phyloP scores from a whole-genome alignment of 2,888 invertebrate genomes.

The Chymomyza amoena region DNA sequence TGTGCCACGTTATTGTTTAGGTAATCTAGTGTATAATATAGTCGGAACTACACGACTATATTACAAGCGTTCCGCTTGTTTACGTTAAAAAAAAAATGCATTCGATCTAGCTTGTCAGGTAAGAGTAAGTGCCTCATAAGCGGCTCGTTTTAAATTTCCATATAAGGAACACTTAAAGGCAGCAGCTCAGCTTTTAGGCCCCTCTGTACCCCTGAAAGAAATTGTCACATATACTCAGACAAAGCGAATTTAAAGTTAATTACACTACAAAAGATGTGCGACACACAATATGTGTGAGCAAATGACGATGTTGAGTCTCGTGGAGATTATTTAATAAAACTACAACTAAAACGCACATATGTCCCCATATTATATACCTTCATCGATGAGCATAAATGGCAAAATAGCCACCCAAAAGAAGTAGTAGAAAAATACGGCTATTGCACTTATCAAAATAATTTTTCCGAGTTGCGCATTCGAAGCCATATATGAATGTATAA shows the following conservation, averaged over 20 bases:
- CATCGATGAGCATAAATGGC: conserved; percentile 83
- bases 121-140: conserved; percentile 11
- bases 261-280: conserved; percentile 56
- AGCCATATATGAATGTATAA: conserved; percentile 79
- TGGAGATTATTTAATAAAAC: conserved; percentile 59
- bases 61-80: neutral
- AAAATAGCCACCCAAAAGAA: conserved; percentile 84
- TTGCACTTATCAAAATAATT: conserved; percentile 80
- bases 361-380: conserved; percentile 77
- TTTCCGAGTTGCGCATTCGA: conserved; percentile 82
- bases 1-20: neutral
- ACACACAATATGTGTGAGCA: conserved; percentile 2
- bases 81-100: neutral
- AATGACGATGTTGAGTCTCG: conserved; percentile 17
- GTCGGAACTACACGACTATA: neutral
- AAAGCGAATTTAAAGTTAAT: conserved; percentile 53
- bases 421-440: conserved; percentile 81
- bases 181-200: neutral
- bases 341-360: conserved; percentile 22
- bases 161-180: neutral
- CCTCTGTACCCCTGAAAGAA: neutral
- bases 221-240: conserved; percentile 4
- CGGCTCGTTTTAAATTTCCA: conserved; percentile 9
- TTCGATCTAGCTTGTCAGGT: conserved; percentile 5
- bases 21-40: neutral